A percentile compares a stretch with the other conserved stretches of the same genome.
Conservation (phyloP, 2,113 vertebrate genomes). For the Sylvietta virens region DNA sequence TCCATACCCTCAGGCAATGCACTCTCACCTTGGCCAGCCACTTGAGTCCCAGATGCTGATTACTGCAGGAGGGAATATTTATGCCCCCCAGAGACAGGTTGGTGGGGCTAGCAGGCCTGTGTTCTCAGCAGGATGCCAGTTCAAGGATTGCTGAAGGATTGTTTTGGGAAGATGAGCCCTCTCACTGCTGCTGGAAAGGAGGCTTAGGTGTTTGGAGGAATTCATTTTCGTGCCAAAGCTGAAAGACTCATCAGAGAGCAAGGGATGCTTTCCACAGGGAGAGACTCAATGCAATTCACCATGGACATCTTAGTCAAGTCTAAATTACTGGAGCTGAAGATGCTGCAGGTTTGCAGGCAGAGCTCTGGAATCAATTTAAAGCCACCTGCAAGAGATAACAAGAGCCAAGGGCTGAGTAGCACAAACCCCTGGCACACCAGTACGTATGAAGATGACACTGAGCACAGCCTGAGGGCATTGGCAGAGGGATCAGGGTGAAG, state of each 20-base stretch:
- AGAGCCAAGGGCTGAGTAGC: not conserved
- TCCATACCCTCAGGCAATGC: not conserved
- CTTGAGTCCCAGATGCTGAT: not conserved
- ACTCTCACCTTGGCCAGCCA: not conserved
- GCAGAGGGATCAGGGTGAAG: not conserved
- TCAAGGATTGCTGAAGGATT: not conserved
- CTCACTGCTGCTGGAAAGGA: not conserved
- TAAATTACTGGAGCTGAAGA: not conserved
- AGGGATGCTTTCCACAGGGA: not conserved
- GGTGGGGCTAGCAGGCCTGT: not conserved
- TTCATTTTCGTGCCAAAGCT: not conserved
- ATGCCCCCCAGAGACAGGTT: not conserved
- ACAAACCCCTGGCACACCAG: fast-evolving
- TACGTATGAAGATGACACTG: not conserved
- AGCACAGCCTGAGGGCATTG: not conserved
- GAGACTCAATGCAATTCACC: not conserved
- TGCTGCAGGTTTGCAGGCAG: not conserved
- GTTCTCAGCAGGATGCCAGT: not conserved
- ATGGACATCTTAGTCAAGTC: not conserved
- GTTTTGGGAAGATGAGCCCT: not conserved
- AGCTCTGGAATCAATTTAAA: not conserved
- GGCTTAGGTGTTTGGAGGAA: not conserved
- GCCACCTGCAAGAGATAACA: not conserved
- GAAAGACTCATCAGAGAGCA: not conserved
- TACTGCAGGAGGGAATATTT: not conserved